Conservation (phyloP, 2,113 vertebrate genomes). For the Dascyllus trimaculatus region DNA sequence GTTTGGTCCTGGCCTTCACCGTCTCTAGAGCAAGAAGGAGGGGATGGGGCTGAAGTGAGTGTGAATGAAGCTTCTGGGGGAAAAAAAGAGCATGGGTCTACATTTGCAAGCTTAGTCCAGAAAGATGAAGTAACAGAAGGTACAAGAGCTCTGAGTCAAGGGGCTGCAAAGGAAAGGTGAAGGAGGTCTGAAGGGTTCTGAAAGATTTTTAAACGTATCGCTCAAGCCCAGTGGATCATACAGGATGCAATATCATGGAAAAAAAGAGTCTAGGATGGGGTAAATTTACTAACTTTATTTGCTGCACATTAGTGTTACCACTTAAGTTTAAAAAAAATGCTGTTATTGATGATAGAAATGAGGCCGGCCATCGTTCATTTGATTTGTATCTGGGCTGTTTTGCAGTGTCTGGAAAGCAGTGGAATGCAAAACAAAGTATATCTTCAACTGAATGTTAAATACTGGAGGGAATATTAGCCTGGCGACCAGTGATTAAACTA, state of each 20-base stretch:
- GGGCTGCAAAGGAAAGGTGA: conserved; percentile 9
- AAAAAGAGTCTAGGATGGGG: not conserved
- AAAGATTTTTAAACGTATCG: conserved; percentile 37
- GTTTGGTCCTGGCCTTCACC: not conserved
- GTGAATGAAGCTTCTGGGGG: conserved; percentile 12
- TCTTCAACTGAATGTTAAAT: not conserved
- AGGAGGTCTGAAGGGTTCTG: conserved; percentile 8
- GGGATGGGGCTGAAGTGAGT: not conserved
- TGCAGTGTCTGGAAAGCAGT: not conserved
- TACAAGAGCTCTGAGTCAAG: conserved; percentile 16
- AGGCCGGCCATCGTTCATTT: not conserved
- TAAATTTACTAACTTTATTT: not conserved
- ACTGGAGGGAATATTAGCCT: not conserved
- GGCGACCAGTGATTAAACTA: not conserved
- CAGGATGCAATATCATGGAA: not conserved
- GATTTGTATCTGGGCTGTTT: not conserved
- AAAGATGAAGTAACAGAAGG: conserved; percentile 47
- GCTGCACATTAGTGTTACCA: not conserved
- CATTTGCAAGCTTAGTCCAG: conserved; percentile 32
- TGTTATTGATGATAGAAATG: not conserved
- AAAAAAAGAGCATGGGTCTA: conserved; percentile 6
- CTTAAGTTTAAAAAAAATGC: no score
- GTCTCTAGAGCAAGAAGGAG: not conserved
- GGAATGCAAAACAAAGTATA: not conserved
- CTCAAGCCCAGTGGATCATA: conserved; percentile 15